Evolutionary conservation across 2,888 invertebrate genomes (phyloP), one percentile per base, ranked within the genome.

Genomic region (Trachelus troglodyta): DNA sequence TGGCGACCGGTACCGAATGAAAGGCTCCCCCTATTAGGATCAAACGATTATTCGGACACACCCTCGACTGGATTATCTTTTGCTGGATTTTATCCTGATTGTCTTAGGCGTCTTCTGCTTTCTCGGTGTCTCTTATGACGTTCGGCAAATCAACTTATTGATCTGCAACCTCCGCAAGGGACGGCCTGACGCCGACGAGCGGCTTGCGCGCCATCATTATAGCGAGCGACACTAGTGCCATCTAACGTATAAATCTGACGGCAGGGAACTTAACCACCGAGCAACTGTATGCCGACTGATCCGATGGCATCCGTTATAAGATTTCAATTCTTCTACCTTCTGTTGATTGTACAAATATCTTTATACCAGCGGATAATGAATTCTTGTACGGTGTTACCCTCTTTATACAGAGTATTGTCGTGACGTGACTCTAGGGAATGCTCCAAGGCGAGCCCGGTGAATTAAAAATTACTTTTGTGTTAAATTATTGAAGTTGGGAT

Each of bases 1-100:
- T 83, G 83, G 83, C 83, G 34, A 79, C 68, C 34, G 79, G 78
- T 78, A 37, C 76, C 71, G 33, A 75, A 69, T 30, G 31, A 33
- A 30, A 15, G 40, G 40, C 40, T 69, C 69, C 69, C 31, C 69
- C 69, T 30, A 33, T 30, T 69, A 30, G 30, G 31, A 15, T 30
- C 69, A 2, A 33, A 69, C 30, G 69, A 69, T 69, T 69, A 30
- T 69, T 15, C 69, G 69, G 4, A 30, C 30, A 40, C 33, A 74
- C 34, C 35, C 34, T 34, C 34, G 12, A 34, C n/a, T 35, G 3
- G 12, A 30, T 74, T 74, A 15, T 30, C 33, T 23, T 34, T 15
- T 34, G 9, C 34, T 35, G 3, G 9, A 34, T 74, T 74, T 74
- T 34, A 74, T 74, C 23, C 33, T 35, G 34, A 34, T 75, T 75